These are phyloP conservation scores for Eremophila alpestris DNA, from an alignment of 2,797 vertebrate genomes.

Conservation along the genomic window DNA sequence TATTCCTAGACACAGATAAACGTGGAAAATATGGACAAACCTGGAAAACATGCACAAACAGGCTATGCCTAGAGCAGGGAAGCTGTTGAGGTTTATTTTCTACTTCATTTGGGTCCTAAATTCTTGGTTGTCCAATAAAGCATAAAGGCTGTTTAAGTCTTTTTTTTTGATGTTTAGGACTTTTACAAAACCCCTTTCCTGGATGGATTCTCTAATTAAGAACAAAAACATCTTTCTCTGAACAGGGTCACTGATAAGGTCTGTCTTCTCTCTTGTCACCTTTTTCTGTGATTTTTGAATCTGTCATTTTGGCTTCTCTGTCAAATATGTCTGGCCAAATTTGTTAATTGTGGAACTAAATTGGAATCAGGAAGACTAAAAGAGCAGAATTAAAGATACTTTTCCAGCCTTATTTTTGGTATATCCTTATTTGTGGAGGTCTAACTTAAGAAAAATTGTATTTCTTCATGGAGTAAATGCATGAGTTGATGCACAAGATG, in stretches of 20 bases:
- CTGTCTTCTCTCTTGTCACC: neutral
- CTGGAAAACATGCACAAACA: neutral
- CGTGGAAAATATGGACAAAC: neutral
- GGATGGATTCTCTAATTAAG: neutral
- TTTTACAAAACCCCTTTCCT: neutral
- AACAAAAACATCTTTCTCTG: neutral
- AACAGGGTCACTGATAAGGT: accelerated
- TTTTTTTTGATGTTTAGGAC: neutral
- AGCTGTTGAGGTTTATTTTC: neutral
- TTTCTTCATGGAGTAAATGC: neutral
- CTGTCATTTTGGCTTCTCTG: neutral
- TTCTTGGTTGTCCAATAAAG: neutral
- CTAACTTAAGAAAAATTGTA: neutral
- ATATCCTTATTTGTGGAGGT: neutral
- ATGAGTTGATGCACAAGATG: neutral
- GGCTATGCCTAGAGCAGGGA: neutral
- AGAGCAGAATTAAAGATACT: neutral
- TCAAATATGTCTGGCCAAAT: neutral
- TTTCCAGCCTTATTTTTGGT: neutral
- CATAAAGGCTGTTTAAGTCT: neutral
- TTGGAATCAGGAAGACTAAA: neutral
- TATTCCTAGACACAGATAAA: neutral
- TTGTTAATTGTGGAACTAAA: neutral
- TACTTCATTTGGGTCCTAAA: neutral
- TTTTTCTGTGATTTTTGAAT: neutral